Evolutionary conservation across 2,888 invertebrate species (phyloP).

Genomic region (Pandemis corylana): DNA sequence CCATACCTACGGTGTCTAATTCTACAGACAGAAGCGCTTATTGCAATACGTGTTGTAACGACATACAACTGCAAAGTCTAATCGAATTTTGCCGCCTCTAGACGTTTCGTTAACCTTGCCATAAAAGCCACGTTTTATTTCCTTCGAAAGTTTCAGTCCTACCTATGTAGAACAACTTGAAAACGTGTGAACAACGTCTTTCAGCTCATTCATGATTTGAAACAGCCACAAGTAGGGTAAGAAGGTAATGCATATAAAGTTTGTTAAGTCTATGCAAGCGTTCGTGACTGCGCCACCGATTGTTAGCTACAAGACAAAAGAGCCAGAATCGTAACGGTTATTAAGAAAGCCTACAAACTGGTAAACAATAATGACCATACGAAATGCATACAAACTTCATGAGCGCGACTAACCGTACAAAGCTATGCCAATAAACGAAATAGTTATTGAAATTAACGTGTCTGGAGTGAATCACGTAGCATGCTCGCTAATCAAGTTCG

Average conservation of each 20-base stretch:
- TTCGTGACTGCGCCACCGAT: slow-evolving; percentile 45
- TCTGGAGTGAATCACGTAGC: neutral
- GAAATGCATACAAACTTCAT: neutral
- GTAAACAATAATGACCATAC: slow-evolving; percentile 12
- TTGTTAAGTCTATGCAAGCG: slow-evolving; percentile 29
- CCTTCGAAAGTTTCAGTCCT: neutral
- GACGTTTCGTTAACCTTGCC: neutral
- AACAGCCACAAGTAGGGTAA: slow-evolving; percentile 22
- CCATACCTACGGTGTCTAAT: too few relatives aligned
- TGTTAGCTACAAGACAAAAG: slow-evolving; percentile 46
- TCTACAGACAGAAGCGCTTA: too few relatives aligned
- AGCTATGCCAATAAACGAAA: neutral
- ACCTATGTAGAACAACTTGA: neutral
- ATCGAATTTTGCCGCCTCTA: neutral
- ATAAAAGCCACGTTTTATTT: neutral
- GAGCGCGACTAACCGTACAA: neutral
- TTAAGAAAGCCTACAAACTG: neutral
- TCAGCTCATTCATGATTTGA: neutral
- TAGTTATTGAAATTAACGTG: neutral
- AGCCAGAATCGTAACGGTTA: slow-evolving; percentile 31
- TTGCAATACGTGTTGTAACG: too few relatives aligned
- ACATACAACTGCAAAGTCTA: too few relatives aligned
- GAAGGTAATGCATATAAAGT: slow-evolving; percentile 17
- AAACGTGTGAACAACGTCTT: neutral
- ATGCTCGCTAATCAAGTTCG: too few relatives aligned